phyloP scores from a whole-genome alignment of 2,888 invertebrate genomes.

The Harpalus rufipes region DNA sequence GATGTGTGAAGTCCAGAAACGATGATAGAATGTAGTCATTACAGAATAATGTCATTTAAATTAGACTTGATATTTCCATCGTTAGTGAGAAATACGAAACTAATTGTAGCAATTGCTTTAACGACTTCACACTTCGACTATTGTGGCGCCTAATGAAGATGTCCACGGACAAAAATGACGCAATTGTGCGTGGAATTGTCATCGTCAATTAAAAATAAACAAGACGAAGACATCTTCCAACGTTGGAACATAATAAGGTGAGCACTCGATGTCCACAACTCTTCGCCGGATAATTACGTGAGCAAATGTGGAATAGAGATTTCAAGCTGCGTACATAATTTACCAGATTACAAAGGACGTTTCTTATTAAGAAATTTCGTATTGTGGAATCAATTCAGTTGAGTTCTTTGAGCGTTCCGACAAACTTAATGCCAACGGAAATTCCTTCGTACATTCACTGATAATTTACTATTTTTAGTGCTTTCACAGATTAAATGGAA shows the following conservation, averaged over 20 bases:
- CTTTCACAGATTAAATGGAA: constrained; percentile 32
- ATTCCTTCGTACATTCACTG: constrained; percentile 29
- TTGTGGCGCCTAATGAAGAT: constrained; percentile 53
- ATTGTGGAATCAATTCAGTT: constrained; percentile 43
- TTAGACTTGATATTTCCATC: constrained; percentile 51
- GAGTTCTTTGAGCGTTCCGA: constrained; percentile 20
- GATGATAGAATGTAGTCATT: constrained; percentile 47
- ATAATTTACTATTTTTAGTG: constrained; percentile 38
- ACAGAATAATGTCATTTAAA: constrained; percentile 56
- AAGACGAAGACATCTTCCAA: constrained; percentile 46
- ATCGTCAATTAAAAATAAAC: constrained; percentile 62
- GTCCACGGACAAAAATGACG: constrained; percentile 58
- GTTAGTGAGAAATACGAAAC: constrained; percentile 58
- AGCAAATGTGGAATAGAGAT: constrained; percentile 43
- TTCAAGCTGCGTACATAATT: constrained; percentile 47
- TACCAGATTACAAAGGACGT: constrained; percentile 49
- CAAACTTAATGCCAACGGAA: constrained; percentile 32
- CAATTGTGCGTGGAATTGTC: constrained; percentile 57
- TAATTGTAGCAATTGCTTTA: constrained; percentile 63
- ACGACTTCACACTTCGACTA: constrained; percentile 53
- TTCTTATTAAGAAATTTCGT: constrained; percentile 54
- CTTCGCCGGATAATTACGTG: constrained; percentile 38
- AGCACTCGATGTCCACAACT: constrained; percentile 14
- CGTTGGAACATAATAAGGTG: constrained; percentile 8
- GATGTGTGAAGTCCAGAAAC: constrained; percentile 40